These are phyloP conservation scores for Pomatorhinus ruficollis DNA, from an alignment of 2,113 vertebrate species.

Conservation along the genomic window DNA sequence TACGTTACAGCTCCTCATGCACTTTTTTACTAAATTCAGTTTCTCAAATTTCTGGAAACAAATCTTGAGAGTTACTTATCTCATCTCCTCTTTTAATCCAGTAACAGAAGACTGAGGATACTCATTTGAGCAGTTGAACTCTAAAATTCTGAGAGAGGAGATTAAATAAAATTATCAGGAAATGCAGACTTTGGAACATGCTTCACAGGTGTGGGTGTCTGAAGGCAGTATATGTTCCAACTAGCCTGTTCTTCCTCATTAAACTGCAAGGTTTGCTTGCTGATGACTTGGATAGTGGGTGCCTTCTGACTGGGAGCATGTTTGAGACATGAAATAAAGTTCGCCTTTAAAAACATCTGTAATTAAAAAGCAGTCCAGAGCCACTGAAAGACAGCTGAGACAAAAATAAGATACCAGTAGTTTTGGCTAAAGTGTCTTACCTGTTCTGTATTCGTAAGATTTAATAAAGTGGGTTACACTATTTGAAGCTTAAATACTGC, in stretches of 20 bases:
- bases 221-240: neutral
- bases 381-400: neutral
- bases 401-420: neutral
- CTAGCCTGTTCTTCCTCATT: neutral
- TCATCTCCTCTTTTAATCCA: neutral
- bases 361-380: neutral
- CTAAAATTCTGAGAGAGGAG: neutral
- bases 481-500: neutral
- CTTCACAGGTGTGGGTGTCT: neutral
- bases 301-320: neutral
- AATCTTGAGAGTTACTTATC: neutral
- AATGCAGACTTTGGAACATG: neutral
- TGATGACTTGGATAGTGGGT: neutral
- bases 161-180: neutral
- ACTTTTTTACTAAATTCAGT: neutral
- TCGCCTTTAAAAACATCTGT: neutral
- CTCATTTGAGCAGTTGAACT: neutral
- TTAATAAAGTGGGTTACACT: neutral
- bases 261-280: neutral
- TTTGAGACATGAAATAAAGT: neutral
- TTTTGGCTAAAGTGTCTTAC: neutral
- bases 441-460: neutral
- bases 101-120: neutral
- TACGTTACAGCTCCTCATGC: neutral
- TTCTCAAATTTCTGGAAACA: neutral